Evolutionary conservation across 2,797 vertebrate species (phyloP).

Genomic region (Muraenolepis orangiensis): DNA sequence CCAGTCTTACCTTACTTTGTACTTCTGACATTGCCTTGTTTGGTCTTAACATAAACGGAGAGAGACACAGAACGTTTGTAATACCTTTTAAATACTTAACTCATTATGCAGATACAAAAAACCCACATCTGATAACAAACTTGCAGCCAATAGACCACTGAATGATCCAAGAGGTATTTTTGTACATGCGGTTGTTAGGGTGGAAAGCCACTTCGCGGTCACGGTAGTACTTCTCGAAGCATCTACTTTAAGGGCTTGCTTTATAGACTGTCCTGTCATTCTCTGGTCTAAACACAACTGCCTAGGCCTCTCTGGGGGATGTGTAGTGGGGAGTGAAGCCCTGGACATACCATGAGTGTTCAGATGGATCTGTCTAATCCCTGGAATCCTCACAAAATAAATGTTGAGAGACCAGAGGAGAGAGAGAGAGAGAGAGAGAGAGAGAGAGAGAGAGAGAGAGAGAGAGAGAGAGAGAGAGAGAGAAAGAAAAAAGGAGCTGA

Average conservation of each 20-base stretch:
- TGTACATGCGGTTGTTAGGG: background rate
- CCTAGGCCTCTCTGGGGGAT: background rate
- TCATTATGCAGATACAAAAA: background rate
- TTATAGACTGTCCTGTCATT: background rate
- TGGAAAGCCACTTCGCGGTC: background rate
- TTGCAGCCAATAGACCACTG: background rate
- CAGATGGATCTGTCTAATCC: background rate
- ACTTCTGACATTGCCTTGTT: background rate
- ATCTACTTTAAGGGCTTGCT: background rate
- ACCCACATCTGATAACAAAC: background rate
- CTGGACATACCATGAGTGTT: background rate
- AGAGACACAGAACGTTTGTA: background rate
- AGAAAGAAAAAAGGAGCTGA: background rate
- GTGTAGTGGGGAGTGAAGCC: background rate
- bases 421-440: background rate
- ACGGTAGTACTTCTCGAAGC: background rate
- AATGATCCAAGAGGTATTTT: background rate
- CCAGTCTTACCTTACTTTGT: background rate
- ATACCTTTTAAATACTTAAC: background rate
- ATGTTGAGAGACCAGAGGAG: background rate
- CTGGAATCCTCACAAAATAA: background rate
- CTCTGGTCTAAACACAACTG: background rate
- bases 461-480: background rate
- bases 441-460: background rate
- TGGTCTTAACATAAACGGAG: background rate